These are phyloP conservation scores for Agonopterix alstromeriana DNA, from an alignment of 2,888 invertebrate species.

Conservation along the genomic window DNA sequence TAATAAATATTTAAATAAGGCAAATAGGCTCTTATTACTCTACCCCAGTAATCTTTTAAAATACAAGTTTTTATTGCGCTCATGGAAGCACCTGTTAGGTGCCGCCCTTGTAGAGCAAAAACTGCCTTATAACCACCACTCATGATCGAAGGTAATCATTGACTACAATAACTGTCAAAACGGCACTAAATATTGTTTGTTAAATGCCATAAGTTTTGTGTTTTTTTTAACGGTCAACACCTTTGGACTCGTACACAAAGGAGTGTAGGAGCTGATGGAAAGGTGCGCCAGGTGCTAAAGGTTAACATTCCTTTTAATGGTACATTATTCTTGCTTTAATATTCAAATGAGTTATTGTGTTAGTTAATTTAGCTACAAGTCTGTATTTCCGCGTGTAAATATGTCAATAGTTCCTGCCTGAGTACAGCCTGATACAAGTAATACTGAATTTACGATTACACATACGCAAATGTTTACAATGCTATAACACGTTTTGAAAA, in stretches of 20 bases:
- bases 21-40: slow-evolving; percentile 7
- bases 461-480: too few species aligned
- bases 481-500: too few species aligned
- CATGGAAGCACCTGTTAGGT: slow-evolving; percentile 50
- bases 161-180: slow-evolving; percentile 72
- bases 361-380: not conserved
- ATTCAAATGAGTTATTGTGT: slow-evolving; percentile 32
- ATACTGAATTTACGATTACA: too few species aligned
- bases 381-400: too few species aligned
- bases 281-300: slow-evolving; percentile 48
- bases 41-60: slow-evolving; percentile 18
- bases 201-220: slow-evolving; percentile 65
- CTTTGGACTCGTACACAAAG: slow-evolving; percentile 51
- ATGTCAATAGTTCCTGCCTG: too few species aligned
- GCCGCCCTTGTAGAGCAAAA: slow-evolving; percentile 40
- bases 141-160: slow-evolving; percentile 67
- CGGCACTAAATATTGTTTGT: slow-evolving; percentile 74
- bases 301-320: slow-evolving; percentile 40
- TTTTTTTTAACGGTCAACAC: slow-evolving; percentile 68
- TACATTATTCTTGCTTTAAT: slow-evolving; percentile 27
- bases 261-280: slow-evolving; percentile 38
- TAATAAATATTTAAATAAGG: too few species aligned
- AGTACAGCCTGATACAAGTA: too few species aligned
- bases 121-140: slow-evolving; percentile 43
- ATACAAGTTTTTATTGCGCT: slow-evolving; percentile 19